These are phyloP conservation scores for Sebastiscus albofasciatus DNA, from an alignment of 2,797 vertebrate genomes.

Conservation along the genomic window DNA sequence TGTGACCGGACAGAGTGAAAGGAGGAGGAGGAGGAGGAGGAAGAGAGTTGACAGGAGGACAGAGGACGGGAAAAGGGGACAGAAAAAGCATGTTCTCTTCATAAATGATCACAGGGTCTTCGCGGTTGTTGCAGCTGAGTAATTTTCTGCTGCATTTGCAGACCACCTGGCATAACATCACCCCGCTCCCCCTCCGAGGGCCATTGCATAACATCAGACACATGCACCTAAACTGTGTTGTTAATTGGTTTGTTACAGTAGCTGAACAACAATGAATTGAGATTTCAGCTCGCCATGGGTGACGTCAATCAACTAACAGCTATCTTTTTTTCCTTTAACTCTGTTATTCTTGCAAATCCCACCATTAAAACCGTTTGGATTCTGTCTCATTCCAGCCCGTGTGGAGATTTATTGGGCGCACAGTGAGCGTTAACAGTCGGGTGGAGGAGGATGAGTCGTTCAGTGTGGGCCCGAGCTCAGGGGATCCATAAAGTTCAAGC, in stretches of 20 bases:
- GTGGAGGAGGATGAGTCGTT: conserved; percentile 11
- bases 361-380: neutral
- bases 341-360: neutral
- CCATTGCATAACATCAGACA: conserved; percentile 47
- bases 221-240: conserved; percentile 14
- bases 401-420: conserved; percentile 18
- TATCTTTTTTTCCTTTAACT: neutral
- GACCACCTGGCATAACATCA: conserved; percentile 44
- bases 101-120: conserved; percentile 5
- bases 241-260: conserved; percentile 26
- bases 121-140: conserved; percentile 30
- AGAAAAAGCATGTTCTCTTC: conserved; percentile 20
- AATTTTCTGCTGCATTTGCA: conserved; percentile 51
- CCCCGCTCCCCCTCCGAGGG: neutral
- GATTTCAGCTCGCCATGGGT: neutral
- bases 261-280: neutral
- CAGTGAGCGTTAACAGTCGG: conserved; percentile 10
- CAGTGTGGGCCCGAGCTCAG: neutral
- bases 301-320: neutral
- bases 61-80: conserved; percentile 18
- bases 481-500: conserved; percentile 53
- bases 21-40: conserved; percentile 9
- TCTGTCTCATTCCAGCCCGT: conserved; percentile 4
- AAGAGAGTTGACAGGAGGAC: conserved; percentile 40
- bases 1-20: conserved; percentile 11